Percentiles rank a stretch among this genome's conserved stretches.
These are phyloP conservation scores for Nebria salina DNA, from an alignment of 2,888 invertebrate genomes.

Conservation along the genomic window DNA sequence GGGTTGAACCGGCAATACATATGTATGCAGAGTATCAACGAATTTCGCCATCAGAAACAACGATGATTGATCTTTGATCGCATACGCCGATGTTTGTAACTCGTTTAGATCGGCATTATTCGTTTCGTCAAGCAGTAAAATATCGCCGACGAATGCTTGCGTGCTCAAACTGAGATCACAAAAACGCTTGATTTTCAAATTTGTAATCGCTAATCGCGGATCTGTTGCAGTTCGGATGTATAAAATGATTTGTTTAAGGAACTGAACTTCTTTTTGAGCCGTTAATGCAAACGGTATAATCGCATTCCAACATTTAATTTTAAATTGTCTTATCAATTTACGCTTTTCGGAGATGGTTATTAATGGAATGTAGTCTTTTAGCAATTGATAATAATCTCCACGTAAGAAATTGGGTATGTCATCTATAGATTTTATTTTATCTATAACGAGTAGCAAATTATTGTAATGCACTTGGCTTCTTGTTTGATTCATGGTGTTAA, in stretches of 20 bases:
- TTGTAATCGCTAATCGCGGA: slow-evolving; percentile 23
- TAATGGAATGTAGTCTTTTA: slow-evolving; percentile 22
- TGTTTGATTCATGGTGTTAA: slow-evolving; percentile 24
- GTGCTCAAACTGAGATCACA: slow-evolving; percentile 36
- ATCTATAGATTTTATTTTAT: slow-evolving; percentile 26
- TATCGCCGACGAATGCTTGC: slow-evolving; percentile 33
- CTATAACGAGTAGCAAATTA: slow-evolving; percentile 33
- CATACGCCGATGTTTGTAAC: slow-evolving; percentile 35
- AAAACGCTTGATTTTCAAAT: slow-evolving; percentile 43
- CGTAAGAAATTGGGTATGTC: slow-evolving; percentile 38
- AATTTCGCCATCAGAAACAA: slow-evolving; percentile 39
- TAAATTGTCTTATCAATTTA: slow-evolving; percentile 28
- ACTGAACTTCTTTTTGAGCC: slow-evolving; percentile 45
- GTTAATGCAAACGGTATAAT: slow-evolving; percentile 26
- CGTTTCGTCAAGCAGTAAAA: slow-evolving; percentile 35
- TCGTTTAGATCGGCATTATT: slow-evolving; percentile 29
- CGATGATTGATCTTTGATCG: slow-evolving; percentile 17
- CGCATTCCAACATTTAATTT: slow-evolving; percentile 28
- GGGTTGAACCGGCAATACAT: slow-evolving; percentile 40
- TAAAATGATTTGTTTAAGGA: slow-evolving; percentile 43
- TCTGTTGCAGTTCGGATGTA: slow-evolving; percentile 42
- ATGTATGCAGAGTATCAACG: slow-evolving; percentile 37
- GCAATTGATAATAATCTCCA: slow-evolving; percentile 31
- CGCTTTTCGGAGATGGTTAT: slow-evolving; percentile 3
- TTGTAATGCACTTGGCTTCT: slow-evolving; percentile 32